These are phyloP conservation scores for Clistopyga incitator DNA, from an alignment of 2,888 invertebrate genomes.

Conservation along the genomic window DNA sequence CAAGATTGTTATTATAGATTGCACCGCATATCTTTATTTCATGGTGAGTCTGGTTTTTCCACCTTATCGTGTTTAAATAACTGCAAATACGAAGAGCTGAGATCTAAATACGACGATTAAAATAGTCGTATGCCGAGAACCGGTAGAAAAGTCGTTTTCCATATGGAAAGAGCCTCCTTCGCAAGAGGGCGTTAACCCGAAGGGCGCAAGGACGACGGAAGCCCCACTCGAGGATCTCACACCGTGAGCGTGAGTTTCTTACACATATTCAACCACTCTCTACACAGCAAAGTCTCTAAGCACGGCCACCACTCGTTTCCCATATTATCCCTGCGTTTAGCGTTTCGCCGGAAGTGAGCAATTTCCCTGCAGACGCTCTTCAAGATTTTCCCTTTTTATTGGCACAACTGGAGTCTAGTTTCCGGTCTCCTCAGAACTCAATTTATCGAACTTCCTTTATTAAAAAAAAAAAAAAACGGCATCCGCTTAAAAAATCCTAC, in stretches of 20 bases:
- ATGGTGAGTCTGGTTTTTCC: no score
- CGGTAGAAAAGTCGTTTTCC: slow-evolving; percentile 10
- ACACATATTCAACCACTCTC: background rate
- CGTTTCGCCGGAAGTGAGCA: slow-evolving; percentile 42
- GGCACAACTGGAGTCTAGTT: background rate
- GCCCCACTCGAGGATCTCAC: slow-evolving; percentile 57
- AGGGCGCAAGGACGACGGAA: slow-evolving; percentile 67
- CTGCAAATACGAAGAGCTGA: background rate
- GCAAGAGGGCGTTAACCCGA: slow-evolving; percentile 68
- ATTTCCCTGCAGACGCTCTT: slow-evolving; percentile 44
- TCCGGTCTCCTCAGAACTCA: slow-evolving; percentile 20
- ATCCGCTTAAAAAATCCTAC: no score
- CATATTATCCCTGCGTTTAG: slow-evolving; percentile 16
- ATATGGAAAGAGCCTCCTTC: slow-evolving; percentile 45
- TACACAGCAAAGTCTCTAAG: slow-evolving; percentile 7
- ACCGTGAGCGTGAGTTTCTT: slow-evolving; percentile 54
- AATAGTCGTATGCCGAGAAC: slow-evolving; percentile 4
- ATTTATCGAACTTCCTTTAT: slow-evolving; percentile 3
- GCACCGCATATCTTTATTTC: no score
- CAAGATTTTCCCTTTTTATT: slow-evolving; percentile 39
- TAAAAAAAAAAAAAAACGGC: background rate
- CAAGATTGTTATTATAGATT: no score
- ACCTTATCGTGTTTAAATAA: background rate
- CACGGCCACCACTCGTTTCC: background rate
- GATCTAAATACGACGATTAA: slow-evolving; percentile 12